Conservation (phyloP, 2,113 vertebrate species). For the Gobiocypris rarus region DNA sequence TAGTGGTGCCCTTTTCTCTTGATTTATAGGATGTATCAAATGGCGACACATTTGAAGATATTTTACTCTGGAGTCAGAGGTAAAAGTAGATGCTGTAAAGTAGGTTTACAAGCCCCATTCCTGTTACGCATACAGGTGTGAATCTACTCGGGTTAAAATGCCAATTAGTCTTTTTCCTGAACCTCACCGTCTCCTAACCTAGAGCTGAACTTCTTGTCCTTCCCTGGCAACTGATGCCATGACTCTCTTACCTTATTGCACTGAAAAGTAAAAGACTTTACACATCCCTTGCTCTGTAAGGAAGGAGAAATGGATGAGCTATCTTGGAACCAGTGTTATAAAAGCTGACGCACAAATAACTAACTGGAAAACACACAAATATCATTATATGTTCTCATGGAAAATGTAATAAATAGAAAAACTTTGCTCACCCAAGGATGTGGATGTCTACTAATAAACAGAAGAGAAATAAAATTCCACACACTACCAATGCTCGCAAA, state of each 20-base stretch:
- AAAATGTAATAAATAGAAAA: background rate
- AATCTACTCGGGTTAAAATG: constrained; percentile 64
- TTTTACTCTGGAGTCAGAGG: constrained; percentile 35
- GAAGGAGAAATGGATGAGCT: background rate
- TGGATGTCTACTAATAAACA: background rate
- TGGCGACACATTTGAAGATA: constrained; percentile 33
- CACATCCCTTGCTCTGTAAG: background rate
- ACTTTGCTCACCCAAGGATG: background rate
- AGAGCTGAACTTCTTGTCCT: constrained; percentile 32
- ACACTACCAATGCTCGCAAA: background rate
- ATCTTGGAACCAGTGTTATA: background rate
- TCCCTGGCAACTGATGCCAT: background rate
- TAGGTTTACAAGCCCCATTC: constrained; percentile 59
- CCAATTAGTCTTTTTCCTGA: constrained; percentile 59
- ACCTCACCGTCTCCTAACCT: constrained; percentile 49
- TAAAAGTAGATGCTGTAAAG: constrained; percentile 55
- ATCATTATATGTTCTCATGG: background rate
- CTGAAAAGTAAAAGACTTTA: background rate
- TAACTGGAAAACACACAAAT: background rate
- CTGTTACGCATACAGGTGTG: constrained; percentile 55
- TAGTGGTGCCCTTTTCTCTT: constrained; percentile 40
- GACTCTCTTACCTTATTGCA: background rate
- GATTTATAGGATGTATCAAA: constrained; percentile 43
- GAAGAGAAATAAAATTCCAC: background rate
- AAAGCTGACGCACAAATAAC: background rate